These are phyloP conservation scores for Rhogogaster chlorosoma DNA, from an alignment of 2,888 invertebrate species.

Conservation along the genomic window DNA sequence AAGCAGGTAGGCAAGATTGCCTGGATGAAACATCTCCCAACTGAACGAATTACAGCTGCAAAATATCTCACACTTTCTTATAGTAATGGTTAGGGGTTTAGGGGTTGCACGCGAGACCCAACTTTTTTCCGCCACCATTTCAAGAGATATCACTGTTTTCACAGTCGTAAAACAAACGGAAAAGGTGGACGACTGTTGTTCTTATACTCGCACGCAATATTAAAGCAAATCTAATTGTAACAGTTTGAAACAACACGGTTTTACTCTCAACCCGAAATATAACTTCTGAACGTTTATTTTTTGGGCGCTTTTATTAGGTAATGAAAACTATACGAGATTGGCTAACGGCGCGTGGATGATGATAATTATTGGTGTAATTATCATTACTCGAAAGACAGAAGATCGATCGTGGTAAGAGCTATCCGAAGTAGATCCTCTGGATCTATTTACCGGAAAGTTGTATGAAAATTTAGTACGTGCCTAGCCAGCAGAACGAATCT, in stretches of 20 bases:
- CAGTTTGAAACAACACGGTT: not conserved
- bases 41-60: constrained; percentile 29
- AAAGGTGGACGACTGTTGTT: constrained; percentile 3
- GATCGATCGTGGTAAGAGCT: constrained; percentile 2
- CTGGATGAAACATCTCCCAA: constrained; percentile 1
- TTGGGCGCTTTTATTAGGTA: not conserved
- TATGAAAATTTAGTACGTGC: constrained; percentile 34
- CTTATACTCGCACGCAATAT: not conserved
- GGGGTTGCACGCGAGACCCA: not conserved
- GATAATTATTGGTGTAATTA: not conserved
- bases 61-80: constrained; percentile 17
- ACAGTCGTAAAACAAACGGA: constrained; percentile 25
- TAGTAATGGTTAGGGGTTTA: not conserved
- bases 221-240: not conserved
- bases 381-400: not conserved
- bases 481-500: constrained; percentile 7
- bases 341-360: not conserved
- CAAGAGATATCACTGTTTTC: constrained; percentile 30
- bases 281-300: not conserved
- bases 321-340: not conserved
- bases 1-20: not conserved
- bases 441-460: not conserved
- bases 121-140: not conserved
- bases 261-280: not conserved
- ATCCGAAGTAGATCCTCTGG: not conserved